Evolutionary conservation across 2,797 vertebrate genomes (phyloP).

Genomic region (Lophius americanus): DNA sequence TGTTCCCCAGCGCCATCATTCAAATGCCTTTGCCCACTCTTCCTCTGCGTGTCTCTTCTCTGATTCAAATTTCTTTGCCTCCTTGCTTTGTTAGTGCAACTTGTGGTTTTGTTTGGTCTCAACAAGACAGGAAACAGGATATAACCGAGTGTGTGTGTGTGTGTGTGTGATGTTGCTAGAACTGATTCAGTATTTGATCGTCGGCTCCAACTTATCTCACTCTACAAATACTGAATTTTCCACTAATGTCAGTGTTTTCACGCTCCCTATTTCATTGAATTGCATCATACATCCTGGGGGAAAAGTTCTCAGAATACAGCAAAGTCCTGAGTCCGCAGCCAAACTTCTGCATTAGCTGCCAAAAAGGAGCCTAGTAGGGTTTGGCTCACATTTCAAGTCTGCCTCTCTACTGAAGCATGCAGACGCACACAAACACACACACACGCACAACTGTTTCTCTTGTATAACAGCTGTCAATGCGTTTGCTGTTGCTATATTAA

Average conservation of each 20-base stretch:
- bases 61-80: conserved; percentile 38
- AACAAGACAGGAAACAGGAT: conserved; percentile 76
- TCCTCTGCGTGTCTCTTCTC: conserved; percentile 14
- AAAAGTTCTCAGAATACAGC: conserved; percentile 43
- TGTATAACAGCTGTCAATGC: conserved; percentile 50
- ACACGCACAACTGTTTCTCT: conserved; percentile 57
- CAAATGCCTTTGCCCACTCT: background rate
- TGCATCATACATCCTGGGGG: conserved; percentile 73
- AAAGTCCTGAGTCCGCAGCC: conserved; percentile 49
- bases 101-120: conserved; percentile 50
- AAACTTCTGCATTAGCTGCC: conserved; percentile 54
- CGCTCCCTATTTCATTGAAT: conserved; percentile 54
- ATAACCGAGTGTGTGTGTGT: conserved; percentile 39
- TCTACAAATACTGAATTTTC: conserved; percentile 22
- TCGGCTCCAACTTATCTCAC: conserved; percentile 8
- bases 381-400: conserved; percentile 69
- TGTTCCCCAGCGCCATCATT: conserved; percentile 5
- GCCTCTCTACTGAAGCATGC: conserved; percentile 63
- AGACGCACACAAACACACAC: conserved; percentile 34
- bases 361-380: conserved; percentile 52
- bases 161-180: conserved; percentile 17
- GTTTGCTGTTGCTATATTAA: background rate
- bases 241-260: conserved; percentile 19
- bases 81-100: conserved; percentile 31
- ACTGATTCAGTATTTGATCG: conserved; percentile 2